Percentiles rank a stretch among this genome's conserved stretches.
phyloP scores from a whole-genome alignment of 2,888 invertebrate genomes.

The Chrysolina americana region DNA sequence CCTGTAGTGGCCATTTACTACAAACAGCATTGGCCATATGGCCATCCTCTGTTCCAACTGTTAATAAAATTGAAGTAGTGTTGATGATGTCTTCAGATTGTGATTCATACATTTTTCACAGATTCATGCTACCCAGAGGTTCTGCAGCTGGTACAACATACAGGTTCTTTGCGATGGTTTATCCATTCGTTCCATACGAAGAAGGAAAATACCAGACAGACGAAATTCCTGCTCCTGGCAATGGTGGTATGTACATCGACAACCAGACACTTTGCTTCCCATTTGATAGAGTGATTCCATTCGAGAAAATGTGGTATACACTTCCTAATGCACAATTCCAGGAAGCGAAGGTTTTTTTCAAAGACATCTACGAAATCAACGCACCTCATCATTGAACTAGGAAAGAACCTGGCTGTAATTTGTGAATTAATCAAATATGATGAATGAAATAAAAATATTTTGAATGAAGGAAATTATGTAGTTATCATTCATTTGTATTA shows the following conservation, averaged over 20 bases:
- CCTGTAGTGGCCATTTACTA: too few relatives aligned
- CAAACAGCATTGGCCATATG: too few relatives aligned
- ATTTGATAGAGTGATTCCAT: slow-evolving; percentile 78
- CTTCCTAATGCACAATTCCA: slow-evolving; percentile 80
- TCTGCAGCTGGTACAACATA: slow-evolving; percentile 75
- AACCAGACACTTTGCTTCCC: slow-evolving; percentile 81
- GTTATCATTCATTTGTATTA: too few relatives aligned
- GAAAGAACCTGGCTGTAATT: neutral
- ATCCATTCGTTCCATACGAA: slow-evolving; percentile 67
- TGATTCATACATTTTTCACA: slow-evolving; percentile 40
- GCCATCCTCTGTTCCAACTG: too few relatives aligned
- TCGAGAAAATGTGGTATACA: slow-evolving; percentile 73
- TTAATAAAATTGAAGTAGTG: too few relatives aligned
- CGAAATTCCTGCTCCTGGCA: slow-evolving; percentile 32
- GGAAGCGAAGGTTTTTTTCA: slow-evolving; percentile 78
- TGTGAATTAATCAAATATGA: neutral
- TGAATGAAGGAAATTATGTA: neutral
- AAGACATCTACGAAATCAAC: slow-evolving; percentile 53
- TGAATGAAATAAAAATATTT: neutral
- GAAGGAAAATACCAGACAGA: slow-evolving; percentile 34
- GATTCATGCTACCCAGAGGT: slow-evolving; percentile 80
- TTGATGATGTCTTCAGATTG: too few relatives aligned
- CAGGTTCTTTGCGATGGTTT: slow-evolving; percentile 71
- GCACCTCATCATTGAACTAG: slow-evolving; percentile 39
- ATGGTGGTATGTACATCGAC: slow-evolving; percentile 68